Evolutionary conservation across 1,140 invertebrate genomes (phyloP).

Genomic region (Euwallacea fornicatus): DNA sequence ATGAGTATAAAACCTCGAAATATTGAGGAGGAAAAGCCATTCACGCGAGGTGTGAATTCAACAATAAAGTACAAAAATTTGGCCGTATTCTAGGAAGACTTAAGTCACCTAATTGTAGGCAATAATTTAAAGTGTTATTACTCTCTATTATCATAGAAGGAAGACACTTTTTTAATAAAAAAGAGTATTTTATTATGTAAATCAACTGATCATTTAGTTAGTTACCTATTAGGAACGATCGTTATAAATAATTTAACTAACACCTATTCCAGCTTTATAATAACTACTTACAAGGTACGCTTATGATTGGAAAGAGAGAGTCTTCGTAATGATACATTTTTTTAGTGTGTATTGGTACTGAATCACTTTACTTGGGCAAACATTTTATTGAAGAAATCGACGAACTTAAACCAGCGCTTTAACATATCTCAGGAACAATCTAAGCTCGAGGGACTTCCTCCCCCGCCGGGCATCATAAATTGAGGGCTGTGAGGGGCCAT

Average conservation of each 20-base stretch:
- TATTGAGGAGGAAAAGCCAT: no score
- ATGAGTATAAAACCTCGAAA: no score
- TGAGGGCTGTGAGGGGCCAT: conserved; percentile 52
- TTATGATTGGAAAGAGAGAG: no score
- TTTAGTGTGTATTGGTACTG: no score
- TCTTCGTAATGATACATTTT: no score
- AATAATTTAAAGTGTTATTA: no score
- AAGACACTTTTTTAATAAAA: conserved; percentile 2
- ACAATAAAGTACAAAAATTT: conserved; percentile 5
- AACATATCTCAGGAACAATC: conserved; percentile 50
- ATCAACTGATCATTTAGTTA: conserved; percentile 5
- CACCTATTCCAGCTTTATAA: no score
- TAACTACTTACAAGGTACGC: no score
- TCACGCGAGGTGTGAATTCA: neutral
- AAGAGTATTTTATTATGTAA: no score
- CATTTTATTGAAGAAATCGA: neutral
- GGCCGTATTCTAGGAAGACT: conserved; percentile 18
- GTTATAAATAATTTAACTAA: conserved; percentile 33
- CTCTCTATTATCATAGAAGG: neutral
- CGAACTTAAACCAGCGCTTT: conserved; percentile 3
- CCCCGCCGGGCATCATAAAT: conserved; percentile 46
- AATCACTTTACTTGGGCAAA: no score
- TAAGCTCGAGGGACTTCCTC: conserved; percentile 51
- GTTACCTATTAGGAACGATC: conserved; percentile 33
- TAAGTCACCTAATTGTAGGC: no score